A percentile compares a stretch with the other conserved stretches of the same genome.
Evolutionary conservation across 2,113 vertebrate genomes (phyloP).

Genomic region (Phoenicopterus ruber): DNA sequence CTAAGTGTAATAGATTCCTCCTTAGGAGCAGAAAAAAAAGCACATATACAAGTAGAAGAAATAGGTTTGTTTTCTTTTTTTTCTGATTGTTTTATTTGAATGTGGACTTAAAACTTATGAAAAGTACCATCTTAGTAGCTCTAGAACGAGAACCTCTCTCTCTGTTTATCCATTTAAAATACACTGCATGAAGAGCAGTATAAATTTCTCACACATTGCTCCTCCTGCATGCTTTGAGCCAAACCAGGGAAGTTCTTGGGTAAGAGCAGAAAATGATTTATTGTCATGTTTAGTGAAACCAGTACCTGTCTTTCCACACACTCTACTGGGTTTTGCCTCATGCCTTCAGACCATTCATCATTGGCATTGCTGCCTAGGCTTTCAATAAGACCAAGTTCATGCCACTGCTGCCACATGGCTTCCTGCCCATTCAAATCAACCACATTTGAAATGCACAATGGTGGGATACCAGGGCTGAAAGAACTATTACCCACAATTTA

Average conservation of each 20-base stretch:
- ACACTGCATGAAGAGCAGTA: neutral
- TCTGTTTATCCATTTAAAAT: neutral
- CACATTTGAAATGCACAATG: neutral
- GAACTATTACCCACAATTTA: neutral
- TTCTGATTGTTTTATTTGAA: neutral
- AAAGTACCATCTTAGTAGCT: neutral
- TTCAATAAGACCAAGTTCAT: neutral
- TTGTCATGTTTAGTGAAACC: neutral
- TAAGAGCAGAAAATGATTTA: neutral
- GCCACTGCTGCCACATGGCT: neutral
- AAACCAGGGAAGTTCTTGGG: neutral
- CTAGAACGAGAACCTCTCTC: neutral
- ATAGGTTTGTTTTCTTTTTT: neutral
- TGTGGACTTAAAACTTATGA: neutral
- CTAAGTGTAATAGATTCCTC: neutral
- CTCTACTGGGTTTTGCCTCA: neutral
- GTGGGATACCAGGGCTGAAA: neutral
- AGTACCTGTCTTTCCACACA: neutral
- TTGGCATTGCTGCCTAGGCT: neutral
- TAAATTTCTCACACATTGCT: neutral
- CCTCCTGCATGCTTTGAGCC: neutral
- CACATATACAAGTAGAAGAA: neutral
- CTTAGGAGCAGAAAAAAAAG: neutral
- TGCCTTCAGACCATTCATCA: neutral
- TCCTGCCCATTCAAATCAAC: neutral